Base-by-base conservation (phyloP, 2,113 vertebrate genomes). In the Macquaria ambigua region DNA sequence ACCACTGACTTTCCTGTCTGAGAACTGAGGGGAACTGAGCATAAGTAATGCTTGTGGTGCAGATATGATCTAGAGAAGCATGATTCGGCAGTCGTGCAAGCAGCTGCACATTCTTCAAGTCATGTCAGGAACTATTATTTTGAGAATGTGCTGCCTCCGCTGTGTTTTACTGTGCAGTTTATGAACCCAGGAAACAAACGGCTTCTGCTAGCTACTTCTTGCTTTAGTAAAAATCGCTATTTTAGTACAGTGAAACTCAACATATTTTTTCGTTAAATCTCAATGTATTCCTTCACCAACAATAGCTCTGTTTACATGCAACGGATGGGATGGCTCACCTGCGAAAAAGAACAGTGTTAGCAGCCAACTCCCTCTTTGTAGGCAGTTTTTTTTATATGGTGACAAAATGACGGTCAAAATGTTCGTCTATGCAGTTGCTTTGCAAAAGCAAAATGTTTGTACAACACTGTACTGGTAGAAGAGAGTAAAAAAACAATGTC, bases 71-170 rank as follows among this genome's bases (percentile, higher is more conserved):
- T 77, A 4, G 14, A 70, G 46, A 63, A 50, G 62, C 53, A 52
- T 71, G 82, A 83, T 31, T 84, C 9, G 0, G 63, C 85, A 74
- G 31, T 56, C 74, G 28, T n/a, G 41, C 50, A 50, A 28, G 70
- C 66, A 67, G 50, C 39, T 64, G 67, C 76, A 71, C 37, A 71
- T 83, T 86, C 72, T 82, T 69, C 46, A 64, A 77, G 67, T 62
- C 43, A 46, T 56, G 74, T 71, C 87, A 87, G 81, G 61, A 72
- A 20, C n/a, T 71, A 56, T 84, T 85, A 12, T 76, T 88, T 85
- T 61, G 78, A 90, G 48, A 78, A 74, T 80, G 28, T 12, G 34
- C 82, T 79, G 70, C 56, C 43, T 67, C 55, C 2, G 0, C 4
- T 71, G 55, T 61, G 21, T 67, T 34, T 56, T 16, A 23, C 37